These are phyloP conservation scores for Brienomyrus longianalis DNA, from an alignment of 2,113 vertebrate species.

Conservation along the genomic window DNA sequence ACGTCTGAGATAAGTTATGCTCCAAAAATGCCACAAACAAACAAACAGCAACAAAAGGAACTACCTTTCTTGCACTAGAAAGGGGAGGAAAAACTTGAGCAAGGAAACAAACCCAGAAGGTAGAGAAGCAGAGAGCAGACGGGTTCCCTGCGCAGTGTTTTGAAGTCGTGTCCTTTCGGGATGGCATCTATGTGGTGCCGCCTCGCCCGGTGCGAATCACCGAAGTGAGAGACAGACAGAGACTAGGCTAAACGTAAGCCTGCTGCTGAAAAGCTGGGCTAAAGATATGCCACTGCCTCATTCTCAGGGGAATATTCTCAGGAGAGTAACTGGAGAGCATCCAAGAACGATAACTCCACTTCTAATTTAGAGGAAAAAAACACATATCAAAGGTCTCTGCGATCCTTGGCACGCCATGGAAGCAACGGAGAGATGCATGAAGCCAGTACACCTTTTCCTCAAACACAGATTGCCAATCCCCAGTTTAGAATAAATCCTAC, in stretches of 20 bases:
- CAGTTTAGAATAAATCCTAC: neutral
- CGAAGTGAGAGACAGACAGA: neutral
- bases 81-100: neutral
- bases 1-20: neutral
- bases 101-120: neutral
- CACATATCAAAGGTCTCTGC: neutral
- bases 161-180: neutral
- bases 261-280: neutral
- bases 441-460: neutral
- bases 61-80: neutral
- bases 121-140: neutral
- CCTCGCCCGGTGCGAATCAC: neutral
- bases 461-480: neutral
- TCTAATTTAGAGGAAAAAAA: neutral
- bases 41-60: neutral
- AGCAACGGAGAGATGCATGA: neutral
- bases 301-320: neutral
- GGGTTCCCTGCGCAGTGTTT: neutral
- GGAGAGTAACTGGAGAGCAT: neutral
- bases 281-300: neutral
- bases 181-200: neutral
- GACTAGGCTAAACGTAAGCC: neutral
- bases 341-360: neutral
- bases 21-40: neutral
- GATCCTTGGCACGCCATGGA: neutral